Evolutionary conservation across 2,113 vertebrate species (phyloP), one percentile per base, ranked within the genome.

Genomic region (Gopherus flavomarginatus): DNA sequence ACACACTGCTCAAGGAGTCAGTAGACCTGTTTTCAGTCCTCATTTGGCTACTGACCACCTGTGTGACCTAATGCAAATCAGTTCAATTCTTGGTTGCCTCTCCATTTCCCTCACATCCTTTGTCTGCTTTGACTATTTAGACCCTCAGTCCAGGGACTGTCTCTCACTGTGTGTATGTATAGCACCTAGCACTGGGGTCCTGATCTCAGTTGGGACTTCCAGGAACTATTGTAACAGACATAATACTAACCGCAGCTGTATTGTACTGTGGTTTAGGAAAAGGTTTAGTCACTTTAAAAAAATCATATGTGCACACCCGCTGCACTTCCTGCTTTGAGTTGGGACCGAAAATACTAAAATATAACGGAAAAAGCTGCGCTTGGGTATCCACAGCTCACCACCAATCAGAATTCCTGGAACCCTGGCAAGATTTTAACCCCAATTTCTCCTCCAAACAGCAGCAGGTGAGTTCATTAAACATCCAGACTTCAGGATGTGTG

Each of bases 361-460:
- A 1, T 86, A 54, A 85, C 75, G 8, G 22, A 47, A 91, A 26
- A 29, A 1, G 5, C 93, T 21, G 19, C 24, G 42, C 81, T 83
- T 24, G 16, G 4, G 7, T 0, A 0, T 0, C 81, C 14, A 7
- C 42, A 62, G 29, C 29, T 44, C 22, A 62, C 19, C 29, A 49
- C 19, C 22, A 38, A 81, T 35, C 52, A 81, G 62, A 81, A 81
- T 54, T 22, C 56, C n/a, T 78, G 81, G 72, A 57, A 42, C 52
- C 59, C 35, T 44, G 19, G 57, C 75, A 87, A 81, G 89, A 53
- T 8, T 22, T 26, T 26, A 14, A 62, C 56, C 44, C 29, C 16
- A 8, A 69, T 69, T 69, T 69, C 62, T 85, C 79, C 19, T 26
- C 1, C 0, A 2, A 47, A 56, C 50, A 89, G 81, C 35, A 85